Conservation (phyloP, 1,140 invertebrate species). For the Pseudomyrmex pallidus region DNA sequence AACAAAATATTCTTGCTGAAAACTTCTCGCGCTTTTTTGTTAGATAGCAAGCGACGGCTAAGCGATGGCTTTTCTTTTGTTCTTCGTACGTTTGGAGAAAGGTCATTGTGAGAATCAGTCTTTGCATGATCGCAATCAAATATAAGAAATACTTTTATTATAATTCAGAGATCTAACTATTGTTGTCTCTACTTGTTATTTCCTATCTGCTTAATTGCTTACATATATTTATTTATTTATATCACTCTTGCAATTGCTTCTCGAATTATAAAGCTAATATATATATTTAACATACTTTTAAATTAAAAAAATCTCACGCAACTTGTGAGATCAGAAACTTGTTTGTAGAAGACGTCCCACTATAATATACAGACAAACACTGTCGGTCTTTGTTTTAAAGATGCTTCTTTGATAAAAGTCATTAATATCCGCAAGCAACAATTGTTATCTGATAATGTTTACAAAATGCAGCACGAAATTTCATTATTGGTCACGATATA, state of each 20-base stretch:
- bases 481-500: conserved; percentile 57
- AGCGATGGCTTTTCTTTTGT: too few relatives aligned
- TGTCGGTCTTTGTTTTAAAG: conserved; percentile 32
- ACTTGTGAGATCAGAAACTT: not conserved
- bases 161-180: too few relatives aligned
- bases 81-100: too few relatives aligned
- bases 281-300: conserved; percentile 13
- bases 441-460: conserved; percentile 53
- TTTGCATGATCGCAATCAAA: too few relatives aligned
- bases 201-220: conserved; percentile 1
- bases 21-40: too few relatives aligned
- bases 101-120: too few relatives aligned
- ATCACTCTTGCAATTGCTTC: conserved; percentile 15
- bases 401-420: conserved; percentile 47
- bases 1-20: too few relatives aligned
- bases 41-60: too few relatives aligned
- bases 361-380: conserved; percentile 20
- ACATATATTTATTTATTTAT: conserved; percentile 7
- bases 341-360: too few relatives aligned
- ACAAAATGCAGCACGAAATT: conserved; percentile 55
- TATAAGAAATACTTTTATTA: too few relatives aligned
- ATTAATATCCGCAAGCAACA: conserved; percentile 45
- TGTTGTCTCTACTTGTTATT: too few relatives aligned
- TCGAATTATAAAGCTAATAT: not conserved
- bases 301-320: conserved; percentile 26